These are phyloP conservation scores for Acanthurus leucopareius DNA, from an alignment of 2,797 vertebrate genomes.

Conservation along the genomic window DNA sequence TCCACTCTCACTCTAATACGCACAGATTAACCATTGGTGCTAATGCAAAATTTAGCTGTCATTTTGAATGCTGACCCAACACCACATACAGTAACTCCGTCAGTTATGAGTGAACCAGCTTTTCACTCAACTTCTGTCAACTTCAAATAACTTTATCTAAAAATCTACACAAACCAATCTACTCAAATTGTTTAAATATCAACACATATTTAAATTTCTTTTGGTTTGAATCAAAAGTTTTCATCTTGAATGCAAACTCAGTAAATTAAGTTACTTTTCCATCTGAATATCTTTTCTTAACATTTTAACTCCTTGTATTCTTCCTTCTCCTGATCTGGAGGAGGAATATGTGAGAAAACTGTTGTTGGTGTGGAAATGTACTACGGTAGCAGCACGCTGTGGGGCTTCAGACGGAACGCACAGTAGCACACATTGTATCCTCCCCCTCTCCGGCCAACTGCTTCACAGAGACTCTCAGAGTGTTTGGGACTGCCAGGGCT, in stretches of 20 bases:
- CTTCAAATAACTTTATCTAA: background rate
- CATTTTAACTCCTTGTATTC: slow-evolving; percentile 13
- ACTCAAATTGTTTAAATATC: background rate
- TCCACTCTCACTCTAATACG: background rate
- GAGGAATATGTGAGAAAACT: slow-evolving; percentile 32
- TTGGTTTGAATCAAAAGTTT: slow-evolving; percentile 4
- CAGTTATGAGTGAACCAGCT: background rate
- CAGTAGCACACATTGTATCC: slow-evolving; percentile 70
- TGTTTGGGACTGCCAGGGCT: slow-evolving; percentile 52
- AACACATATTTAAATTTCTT: background rate
- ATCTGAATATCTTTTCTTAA: slow-evolving; percentile 17
- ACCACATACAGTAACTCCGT: background rate
- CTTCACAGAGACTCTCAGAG: slow-evolving; percentile 66
- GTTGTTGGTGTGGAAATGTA: slow-evolving; percentile 62
- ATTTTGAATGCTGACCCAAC: background rate
- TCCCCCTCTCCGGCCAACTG: slow-evolving; percentile 59
- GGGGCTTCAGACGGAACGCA: slow-evolving; percentile 57
- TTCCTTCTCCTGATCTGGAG: slow-evolving; percentile 11
- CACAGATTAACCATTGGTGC: background rate
- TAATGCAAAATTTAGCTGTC: background rate
- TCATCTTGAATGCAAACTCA: slow-evolving; percentile 4
- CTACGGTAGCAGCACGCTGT: slow-evolving; percentile 42
- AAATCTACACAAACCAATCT: background rate
- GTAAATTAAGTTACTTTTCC: background rate
- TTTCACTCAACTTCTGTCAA: background rate